Base-by-base conservation (phyloP, 2,888 invertebrate genomes). In the Calliphora vomitoria region DNA sequence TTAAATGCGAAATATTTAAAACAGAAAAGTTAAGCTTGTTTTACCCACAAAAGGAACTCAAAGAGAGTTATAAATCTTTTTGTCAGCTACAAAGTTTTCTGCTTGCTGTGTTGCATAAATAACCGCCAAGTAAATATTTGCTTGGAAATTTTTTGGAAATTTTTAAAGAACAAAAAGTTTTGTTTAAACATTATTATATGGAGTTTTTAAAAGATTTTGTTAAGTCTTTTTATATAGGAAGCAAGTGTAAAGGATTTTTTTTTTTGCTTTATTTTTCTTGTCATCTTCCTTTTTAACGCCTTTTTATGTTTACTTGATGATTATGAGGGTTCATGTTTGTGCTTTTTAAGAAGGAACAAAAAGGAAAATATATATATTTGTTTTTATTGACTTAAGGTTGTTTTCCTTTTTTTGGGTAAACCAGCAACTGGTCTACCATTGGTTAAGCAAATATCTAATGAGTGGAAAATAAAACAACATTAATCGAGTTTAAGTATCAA, bases 61-160 rank as follows among this genome's bases (percentile, higher is more conserved):
- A 53, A 55, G 44, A 55, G 44, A 31, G 62, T 44, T 68, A 76
- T 76, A 72, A 81, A 76, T 76, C 71, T 79, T 68, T 69, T 60
- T 55, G 8, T 62, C 53, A 71, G 11, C 18, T 20, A n/a, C 5
- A 55, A 81, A 31, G 35, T 79, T 38, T 53, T 64, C n/a, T 11
- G 18, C 10, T 25, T 1, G 25, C 20, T 69, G 11, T 38, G 50
- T 60, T 60, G 35, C 50, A 62, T 53, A 53, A 64, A 72, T 44
- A 72, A 83, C 76, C 83, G 44, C 76, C 71, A 55, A 69, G 64
- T 64, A 83, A 83, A 78, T 78, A 83, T 83, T 83, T 78, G 35
- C 35, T 53, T 62, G 35, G 31, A 31, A 38, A 44, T 44, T 31
- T 44, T 47, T 31, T 0, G 31, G 31, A 60, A 60, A 13, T 35